A percentile compares a stretch with the other conserved stretches of the same genome.
These are phyloP conservation scores for Muraenolepis orangiensis DNA, from an alignment of 2,797 vertebrate genomes.

Conservation along the genomic window DNA sequence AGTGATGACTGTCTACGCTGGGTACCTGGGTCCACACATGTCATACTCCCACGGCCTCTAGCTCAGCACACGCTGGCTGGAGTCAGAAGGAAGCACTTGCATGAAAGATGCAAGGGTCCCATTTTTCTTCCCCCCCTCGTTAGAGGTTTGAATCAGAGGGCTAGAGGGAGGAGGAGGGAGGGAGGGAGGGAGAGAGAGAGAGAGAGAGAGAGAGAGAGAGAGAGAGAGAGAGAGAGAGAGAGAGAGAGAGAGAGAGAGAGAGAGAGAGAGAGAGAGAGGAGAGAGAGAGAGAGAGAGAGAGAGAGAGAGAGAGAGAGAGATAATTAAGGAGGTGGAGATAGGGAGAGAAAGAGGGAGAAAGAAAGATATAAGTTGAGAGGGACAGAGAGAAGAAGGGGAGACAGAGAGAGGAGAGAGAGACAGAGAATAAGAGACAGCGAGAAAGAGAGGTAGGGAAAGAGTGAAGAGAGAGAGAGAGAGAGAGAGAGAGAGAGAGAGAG, in stretches of 20 bases:
- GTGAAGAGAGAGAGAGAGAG: slow-evolving; percentile 2
- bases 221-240: slow-evolving; percentile 3
- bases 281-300: slow-evolving; percentile 28
- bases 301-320: slow-evolving; percentile 12
- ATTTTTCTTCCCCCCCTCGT: slow-evolving; percentile 2
- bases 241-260: too few species aligned
- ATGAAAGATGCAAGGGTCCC: slow-evolving; percentile 43
- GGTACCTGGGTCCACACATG: slow-evolving; percentile 31
- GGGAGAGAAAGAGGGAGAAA: slow-evolving; percentile 3
- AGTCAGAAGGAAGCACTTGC: slow-evolving; percentile 27
- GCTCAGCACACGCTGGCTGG: slow-evolving; percentile 25
- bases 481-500: slow-evolving; percentile 9
- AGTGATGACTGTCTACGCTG: slow-evolving; percentile 36
- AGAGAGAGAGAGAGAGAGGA: not conserved
- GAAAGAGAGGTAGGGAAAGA: slow-evolving; percentile 13
- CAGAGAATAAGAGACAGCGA: slow-evolving; percentile 24
- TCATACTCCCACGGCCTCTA: slow-evolving; percentile 23
- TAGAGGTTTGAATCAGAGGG: too few species aligned
- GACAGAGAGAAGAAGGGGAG: too few species aligned
- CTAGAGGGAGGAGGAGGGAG: slow-evolving; percentile 27
- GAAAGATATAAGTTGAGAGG: too few species aligned
- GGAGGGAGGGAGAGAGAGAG: slow-evolving; percentile 13
- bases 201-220: slow-evolving; percentile 1
- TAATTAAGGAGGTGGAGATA: not conserved
- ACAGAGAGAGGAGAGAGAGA: not conserved